Base-by-base conservation (phyloP, 2,888 invertebrate species). In the Nysson spinosus region DNA sequence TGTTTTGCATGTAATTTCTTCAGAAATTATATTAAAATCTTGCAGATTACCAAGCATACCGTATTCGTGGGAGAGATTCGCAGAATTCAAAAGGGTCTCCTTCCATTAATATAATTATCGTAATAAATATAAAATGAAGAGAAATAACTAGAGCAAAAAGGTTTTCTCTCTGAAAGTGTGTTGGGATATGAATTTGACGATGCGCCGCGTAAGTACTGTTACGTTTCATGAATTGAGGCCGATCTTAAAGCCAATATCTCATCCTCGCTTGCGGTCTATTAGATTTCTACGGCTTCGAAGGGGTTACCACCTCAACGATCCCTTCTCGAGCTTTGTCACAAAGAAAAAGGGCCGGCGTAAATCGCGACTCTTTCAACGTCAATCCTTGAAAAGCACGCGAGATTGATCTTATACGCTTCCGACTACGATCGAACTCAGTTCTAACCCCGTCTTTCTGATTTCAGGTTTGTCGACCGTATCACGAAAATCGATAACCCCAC, bases 201-300 rank as follows among this genome's bases (percentile, higher is more conserved):
- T 39, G 66, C 32, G 50, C 42, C 32, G 6, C 30, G 57, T 69
- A 72, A 74, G 65, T 69, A 62, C 50, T 28, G 57, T 58, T 56
- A 55, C 62, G 37, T 26, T 35, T 40, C 68, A 81, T 78, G 76
- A 74, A 70, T 69, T 78, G 70, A 42, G 17, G 39, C 55, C 62
- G 64, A 77, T 71, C 72, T 65, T 60, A 60, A 62, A 81, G 71
- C 78, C 82, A 80, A 83, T 84, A 80, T 82, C 78, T 81, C 81
- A 83, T 80, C 77, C 71, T 69, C 69, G 75, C 74, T 78, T 68
- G 74, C 70, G 73, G 80, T 83, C 78, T 84, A 83, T 84, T 83
- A 83, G 81, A 84, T 84, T 83, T 81, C 75, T 75, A 78, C 73
- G 77, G 75, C 62, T 79, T 80, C 76, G 62, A 69, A 67, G 62